Base-by-base conservation (phyloP, 92 coral and sea anemone genomes). In the Galaxea fascicularis region DNA sequence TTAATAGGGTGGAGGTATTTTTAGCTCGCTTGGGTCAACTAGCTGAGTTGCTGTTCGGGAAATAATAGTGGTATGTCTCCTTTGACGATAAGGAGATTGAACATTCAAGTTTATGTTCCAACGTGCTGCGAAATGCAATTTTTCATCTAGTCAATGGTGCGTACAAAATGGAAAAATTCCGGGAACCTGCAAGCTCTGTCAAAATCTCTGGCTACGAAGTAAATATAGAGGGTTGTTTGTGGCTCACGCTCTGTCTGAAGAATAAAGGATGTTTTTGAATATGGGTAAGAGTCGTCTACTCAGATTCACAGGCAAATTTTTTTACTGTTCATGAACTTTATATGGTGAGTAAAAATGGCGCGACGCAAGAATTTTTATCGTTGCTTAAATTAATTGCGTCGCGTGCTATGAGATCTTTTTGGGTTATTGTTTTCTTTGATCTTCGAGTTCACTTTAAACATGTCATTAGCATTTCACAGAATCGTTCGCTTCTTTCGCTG, bases 1-100 rank as follows among this genome's bases (percentile, higher is more conserved):
- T 89, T 91, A 87, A 65, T n/a, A n/a, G n/a, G 39, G 59, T 69
- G 31, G 76, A 17, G 84, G 77, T 92, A 94, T 94, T 92, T 94
- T 89, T 94, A 92, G 98, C 88, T 84, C 85, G 59, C 57, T 20
- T 73, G 62, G 91, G 93, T 89, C 97, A 93, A 85, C 30, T 84
- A 79, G 88, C 30, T 21, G 29, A 22, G 89, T 90, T 92, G 44
- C 86, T 57, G 7, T 44, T 22, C 28, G 69, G 16, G 41, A 58
- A 44, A 16, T 52, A 41, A 14, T 31, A 35, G 35, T 26, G 66
- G 59, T 41, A 8, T 71, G 64, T 57, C 28, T 57, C n/a, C 21
- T 69, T 79, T 65, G 45, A 16, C 53, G 39, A 22, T 51, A 10
- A 59, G 31, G 17, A 22, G 52, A 39, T 39, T 8, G 65, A 39